These are phyloP conservation scores for Pelobates cultripes DNA, from an alignment of 2,797 vertebrate genomes.

Conservation along the genomic window DNA sequence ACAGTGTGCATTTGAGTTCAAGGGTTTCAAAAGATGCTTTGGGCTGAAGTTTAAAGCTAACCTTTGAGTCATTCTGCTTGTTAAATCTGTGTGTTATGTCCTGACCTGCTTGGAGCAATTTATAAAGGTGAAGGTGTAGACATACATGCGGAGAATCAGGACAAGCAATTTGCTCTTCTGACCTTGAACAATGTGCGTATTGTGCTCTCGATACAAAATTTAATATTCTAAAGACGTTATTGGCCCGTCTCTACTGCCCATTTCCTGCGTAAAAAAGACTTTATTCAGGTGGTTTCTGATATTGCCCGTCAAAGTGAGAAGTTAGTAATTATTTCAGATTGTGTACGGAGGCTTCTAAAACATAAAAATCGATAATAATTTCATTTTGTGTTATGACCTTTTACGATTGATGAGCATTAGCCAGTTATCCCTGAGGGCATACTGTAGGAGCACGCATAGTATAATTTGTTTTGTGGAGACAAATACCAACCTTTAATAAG, in stretches of 20 bases:
- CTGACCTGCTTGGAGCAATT: not conserved
- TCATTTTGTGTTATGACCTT: constrained; percentile 24
- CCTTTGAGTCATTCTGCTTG: not conserved
- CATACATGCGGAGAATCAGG: not conserved
- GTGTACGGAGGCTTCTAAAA: constrained; percentile 7
- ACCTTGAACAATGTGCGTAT: not conserved
- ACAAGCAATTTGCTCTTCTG: not conserved
- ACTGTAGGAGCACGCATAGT: not conserved
- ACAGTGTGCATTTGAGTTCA: no score
- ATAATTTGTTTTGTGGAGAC: constrained; percentile 27
- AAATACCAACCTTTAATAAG: constrained; percentile 30
- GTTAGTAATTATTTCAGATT: not conserved
- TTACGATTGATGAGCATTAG: constrained; percentile 6
- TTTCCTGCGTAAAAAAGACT: no score
- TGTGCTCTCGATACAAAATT: not conserved
- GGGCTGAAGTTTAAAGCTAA: not conserved
- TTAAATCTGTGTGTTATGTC: not conserved
- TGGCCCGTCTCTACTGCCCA: no score
- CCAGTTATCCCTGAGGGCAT: not conserved
- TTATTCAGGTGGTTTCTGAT: no score
- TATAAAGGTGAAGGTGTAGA: not conserved
- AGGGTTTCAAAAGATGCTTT: no score
- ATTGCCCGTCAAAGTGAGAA: not conserved
- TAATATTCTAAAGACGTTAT: not conserved
- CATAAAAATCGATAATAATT: constrained; percentile 31